Base-by-base conservation (phyloP, 2,113 vertebrate genomes). In the Panurus biarmicus region DNA sequence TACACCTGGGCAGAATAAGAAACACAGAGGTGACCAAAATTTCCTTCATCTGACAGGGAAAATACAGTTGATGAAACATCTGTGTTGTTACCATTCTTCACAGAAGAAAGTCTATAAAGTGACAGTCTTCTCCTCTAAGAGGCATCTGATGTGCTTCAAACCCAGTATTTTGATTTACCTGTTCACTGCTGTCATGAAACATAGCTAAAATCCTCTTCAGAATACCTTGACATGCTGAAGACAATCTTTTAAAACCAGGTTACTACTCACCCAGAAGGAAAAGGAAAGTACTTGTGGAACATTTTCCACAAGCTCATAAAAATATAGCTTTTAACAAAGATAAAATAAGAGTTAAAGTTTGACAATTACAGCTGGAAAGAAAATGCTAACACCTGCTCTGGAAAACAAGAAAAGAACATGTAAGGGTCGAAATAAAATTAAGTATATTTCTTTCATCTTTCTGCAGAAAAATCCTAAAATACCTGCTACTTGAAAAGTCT, bases 371-470 rank as follows among this genome's bases (percentile, higher is more conserved):
- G 18, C 3, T 7, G 38, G 77, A 85, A 82, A 72, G 19, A 87
- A 79, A 89, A 89, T 24, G 35, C 58, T 70, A 76, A 85, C 14
- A 47, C 7, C 24, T 71, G 26, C 20, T 71, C 14, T 70, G 33
- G 35, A 73, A 85, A 93, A 80, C 0, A 1, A 65, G 22, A 48
- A 57, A 47, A 74, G n/a, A 22, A 0, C 0, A 0, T 8, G 29
- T 70, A 57, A 57, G 29, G 79, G 14, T 2, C 1, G 38, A 88
- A 74, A 81, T 31, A 81, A 74, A 40, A 69, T 3, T 4, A 69
- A 62, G 14, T 20, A 7, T 51, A 57, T 40, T 91, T 58, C 14
- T 85, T 75, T 76, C 48, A 28, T 38, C 26, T 83, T 66, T 44
- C 42, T 82, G 19, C 12, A 66, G n/a, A 82, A 91, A 93, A 85